Conservation (phyloP, 2,888 invertebrate genomes). For the Orchesellides sinensis region DNA sequence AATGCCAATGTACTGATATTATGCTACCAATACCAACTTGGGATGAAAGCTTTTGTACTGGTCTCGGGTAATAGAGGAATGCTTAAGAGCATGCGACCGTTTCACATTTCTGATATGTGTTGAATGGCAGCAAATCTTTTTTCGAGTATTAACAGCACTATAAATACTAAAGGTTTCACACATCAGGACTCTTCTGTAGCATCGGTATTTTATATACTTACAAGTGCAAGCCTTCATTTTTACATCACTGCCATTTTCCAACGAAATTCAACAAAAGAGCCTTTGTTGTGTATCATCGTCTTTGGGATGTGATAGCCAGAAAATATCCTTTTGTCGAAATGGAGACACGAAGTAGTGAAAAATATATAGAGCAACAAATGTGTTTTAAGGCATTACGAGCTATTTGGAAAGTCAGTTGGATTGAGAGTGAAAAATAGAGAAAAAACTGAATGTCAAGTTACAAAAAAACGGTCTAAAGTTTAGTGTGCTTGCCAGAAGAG, state of each 20-base stretch:
- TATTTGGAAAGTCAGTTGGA: no score
- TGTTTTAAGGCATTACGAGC: no score
- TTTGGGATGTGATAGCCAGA: background rate
- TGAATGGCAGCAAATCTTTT: background rate
- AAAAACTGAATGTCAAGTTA: slow-evolving; percentile 38
- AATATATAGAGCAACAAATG: no score
- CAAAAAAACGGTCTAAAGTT: slow-evolving; percentile 6
- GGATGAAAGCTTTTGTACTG: background rate
- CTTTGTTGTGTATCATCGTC: slow-evolving; percentile 37
- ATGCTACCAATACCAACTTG: background rate
- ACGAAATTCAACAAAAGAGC: slow-evolving; percentile 30
- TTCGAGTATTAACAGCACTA: background rate
- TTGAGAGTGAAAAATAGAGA: background rate
- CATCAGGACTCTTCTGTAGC: background rate
- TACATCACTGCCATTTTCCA: slow-evolving; percentile 26
- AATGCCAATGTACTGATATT: background rate
- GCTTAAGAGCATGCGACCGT: background rate
- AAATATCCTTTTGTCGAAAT: slow-evolving; percentile 7
- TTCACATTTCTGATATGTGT: slow-evolving; percentile 8
- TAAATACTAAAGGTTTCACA: background rate
- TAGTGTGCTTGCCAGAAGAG: background rate
- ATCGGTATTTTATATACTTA: background rate
- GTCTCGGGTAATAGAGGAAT: background rate
- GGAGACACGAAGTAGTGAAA: background rate
- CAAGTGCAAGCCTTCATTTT: background rate